Conservation (phyloP, 2,113 vertebrate genomes). For the Misgurnus mizolepis region DNA sequence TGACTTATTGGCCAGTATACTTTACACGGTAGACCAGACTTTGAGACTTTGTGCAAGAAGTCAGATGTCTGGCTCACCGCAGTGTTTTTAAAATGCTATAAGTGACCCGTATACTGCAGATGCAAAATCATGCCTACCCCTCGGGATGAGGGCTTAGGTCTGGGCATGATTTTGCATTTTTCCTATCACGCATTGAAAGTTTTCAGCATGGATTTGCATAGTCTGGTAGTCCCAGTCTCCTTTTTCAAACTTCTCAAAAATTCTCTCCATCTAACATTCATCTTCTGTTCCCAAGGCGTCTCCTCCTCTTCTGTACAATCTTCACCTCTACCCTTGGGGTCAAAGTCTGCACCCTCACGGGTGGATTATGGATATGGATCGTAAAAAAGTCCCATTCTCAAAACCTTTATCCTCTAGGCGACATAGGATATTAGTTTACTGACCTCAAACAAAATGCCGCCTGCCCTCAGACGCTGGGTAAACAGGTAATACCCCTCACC, state of each 20-base stretch:
- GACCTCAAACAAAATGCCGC: slow-evolving; percentile 71
- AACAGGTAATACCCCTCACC: slow-evolving; percentile 66
- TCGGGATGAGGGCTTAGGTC: not conserved
- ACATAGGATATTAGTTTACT: slow-evolving; percentile 59
- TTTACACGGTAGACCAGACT: no score
- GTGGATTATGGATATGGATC: slow-evolving; percentile 56
- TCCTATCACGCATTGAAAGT: not conserved
- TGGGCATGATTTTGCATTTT: not conserved
- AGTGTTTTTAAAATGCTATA: not conserved
- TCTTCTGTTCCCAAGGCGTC: slow-evolving; percentile 15
- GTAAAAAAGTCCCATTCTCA: slow-evolving; percentile 54
- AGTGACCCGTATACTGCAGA: not conserved
- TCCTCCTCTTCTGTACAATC: slow-evolving; percentile 23
- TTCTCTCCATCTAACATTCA: slow-evolving; percentile 50
- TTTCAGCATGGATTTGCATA: not conserved
- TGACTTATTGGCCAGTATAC: no score
- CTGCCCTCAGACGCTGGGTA: slow-evolving; percentile 63
- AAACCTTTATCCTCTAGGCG: slow-evolving; percentile 23
- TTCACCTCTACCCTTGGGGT: slow-evolving; percentile 19
- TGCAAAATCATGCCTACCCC: no score
- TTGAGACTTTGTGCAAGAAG: no score
- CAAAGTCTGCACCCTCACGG: slow-evolving; percentile 29
- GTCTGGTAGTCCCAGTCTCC: slow-evolving; percentile 2
- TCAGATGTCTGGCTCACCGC: no score
- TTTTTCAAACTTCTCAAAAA: not conserved